A percentile compares a stretch with the other conserved stretches of the same genome.
These are phyloP conservation scores for Marronus borbonicus DNA, from an alignment of 2,888 invertebrate species.

Conservation along the genomic window DNA sequence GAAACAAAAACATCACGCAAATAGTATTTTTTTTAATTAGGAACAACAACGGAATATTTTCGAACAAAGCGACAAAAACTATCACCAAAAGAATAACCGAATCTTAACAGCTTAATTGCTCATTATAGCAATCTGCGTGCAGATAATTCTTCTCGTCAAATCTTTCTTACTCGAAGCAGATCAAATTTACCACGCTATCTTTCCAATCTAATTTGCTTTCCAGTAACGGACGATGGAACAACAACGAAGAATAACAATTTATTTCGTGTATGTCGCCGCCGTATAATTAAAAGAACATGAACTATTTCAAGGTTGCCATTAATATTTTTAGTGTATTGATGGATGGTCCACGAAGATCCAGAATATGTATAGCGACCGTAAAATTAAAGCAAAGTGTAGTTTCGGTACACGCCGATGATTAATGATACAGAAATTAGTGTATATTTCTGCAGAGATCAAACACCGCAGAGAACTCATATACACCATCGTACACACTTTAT, in stretches of 20 bases:
- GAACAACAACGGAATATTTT: too few relatives aligned
- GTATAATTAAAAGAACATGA: conserved; percentile 43
- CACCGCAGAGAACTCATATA: background rate
- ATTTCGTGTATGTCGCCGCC: conserved; percentile 31
- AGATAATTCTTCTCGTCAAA: conserved; percentile 25
- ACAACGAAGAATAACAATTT: conserved; percentile 39
- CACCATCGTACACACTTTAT: too few relatives aligned
- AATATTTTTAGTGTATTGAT: conserved; percentile 42
- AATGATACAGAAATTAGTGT: conserved; percentile 33
- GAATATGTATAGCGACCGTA: conserved; percentile 6
- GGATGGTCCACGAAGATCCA: conserved; percentile 13
- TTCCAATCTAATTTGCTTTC: conserved; percentile 26
- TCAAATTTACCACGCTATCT: conserved; percentile 28
- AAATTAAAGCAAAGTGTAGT: conserved; percentile 32
- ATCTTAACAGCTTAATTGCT: conserved; percentile 13
- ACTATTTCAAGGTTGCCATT: conserved; percentile 45
- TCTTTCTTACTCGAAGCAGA: conserved; percentile 18
- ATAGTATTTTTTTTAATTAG: too few relatives aligned
- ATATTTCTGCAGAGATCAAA: conserved; percentile 37
- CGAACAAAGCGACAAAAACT: too few relatives aligned
- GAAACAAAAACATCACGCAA: too few relatives aligned
- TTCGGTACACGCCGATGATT: conserved; percentile 33
- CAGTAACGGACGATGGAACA: conserved; percentile 27
- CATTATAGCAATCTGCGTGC: conserved; percentile 26
- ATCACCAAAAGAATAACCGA: too few relatives aligned